phyloP scores from a whole-genome alignment of 2,797 vertebrate species.

The Cynodonichthys magdalenae region DNA sequence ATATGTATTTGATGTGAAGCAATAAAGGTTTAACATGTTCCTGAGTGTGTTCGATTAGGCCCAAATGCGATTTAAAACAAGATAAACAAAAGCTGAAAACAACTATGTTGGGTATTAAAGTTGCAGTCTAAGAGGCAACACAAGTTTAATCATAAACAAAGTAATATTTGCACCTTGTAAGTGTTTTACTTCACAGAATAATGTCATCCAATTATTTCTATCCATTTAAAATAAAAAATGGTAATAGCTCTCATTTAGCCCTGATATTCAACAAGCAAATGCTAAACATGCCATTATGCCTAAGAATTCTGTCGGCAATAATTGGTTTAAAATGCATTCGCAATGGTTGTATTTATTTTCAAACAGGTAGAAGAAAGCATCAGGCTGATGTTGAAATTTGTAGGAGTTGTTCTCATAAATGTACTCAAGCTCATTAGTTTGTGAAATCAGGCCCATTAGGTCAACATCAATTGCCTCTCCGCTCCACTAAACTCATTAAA shows the following conservation, averaged over 20 bases:
- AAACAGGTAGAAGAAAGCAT: background rate
- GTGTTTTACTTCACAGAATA: constrained; percentile 35
- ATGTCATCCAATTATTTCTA: constrained; percentile 21
- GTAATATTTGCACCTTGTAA: background rate
- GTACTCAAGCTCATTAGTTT: background rate
- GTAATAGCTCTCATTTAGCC: too few species aligned
- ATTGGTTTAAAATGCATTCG: too few species aligned
- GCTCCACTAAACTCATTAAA: constrained; percentile 23
- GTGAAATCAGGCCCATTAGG: constrained; percentile 15
- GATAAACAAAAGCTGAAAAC: constrained; percentile 13
- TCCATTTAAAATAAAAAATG: too few species aligned
- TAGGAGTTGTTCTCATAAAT: background rate
- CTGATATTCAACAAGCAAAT: too few species aligned
- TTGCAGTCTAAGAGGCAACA: constrained; percentile 11
- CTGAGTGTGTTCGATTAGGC: background rate
- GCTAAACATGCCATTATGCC: too few species aligned
- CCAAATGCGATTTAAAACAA: constrained; percentile 14
- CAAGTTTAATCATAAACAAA: background rate
- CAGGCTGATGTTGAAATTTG: background rate
- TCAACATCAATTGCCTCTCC: constrained; percentile 15
- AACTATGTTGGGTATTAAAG: constrained; percentile 22
- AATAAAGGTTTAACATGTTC: background rate
- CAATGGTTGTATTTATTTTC: too few species aligned
- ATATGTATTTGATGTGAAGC: background rate
- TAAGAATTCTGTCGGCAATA: too few species aligned